Conservation (phyloP, 2,888 invertebrate species). For the Gortyna flavago region DNA sequence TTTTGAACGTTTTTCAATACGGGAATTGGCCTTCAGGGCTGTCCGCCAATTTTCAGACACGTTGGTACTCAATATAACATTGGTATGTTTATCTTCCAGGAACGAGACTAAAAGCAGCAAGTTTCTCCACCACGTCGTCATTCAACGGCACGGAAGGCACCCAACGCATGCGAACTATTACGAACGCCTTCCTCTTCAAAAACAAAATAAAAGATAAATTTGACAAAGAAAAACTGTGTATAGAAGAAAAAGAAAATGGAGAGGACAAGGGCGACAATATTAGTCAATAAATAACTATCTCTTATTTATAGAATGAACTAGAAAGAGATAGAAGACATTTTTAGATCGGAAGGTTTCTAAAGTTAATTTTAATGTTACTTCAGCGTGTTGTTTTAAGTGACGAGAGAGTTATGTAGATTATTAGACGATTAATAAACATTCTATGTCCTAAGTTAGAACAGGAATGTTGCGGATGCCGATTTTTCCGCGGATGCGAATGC, state of each 20-base stretch:
- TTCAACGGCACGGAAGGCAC: slow-evolving; percentile 70
- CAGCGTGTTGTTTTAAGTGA: background rate
- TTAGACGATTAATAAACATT: background rate
- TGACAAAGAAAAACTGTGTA: slow-evolving; percentile 69
- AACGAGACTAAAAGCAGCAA: slow-evolving; percentile 79
- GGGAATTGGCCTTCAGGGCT: too few relatives aligned
- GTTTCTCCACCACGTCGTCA: slow-evolving; percentile 75
- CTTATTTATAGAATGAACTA: background rate
- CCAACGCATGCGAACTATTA: slow-evolving; percentile 80
- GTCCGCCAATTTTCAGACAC: background rate
- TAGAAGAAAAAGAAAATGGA: slow-evolving; percentile 69
- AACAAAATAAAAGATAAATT: slow-evolving; percentile 74
- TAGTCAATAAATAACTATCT: slow-evolving; percentile 2
- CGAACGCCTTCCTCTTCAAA: slow-evolving; percentile 82
- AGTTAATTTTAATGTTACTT: background rate
- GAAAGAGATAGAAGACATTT: too few relatives aligned
- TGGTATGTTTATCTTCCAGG: slow-evolving; percentile 61
- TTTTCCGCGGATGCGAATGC: background rate
- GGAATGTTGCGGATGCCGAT: background rate
- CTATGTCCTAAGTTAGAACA: background rate
- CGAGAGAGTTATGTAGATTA: background rate
- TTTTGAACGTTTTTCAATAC: too few relatives aligned
- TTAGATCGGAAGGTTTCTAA: too few relatives aligned
- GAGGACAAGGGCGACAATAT: slow-evolving; percentile 58
- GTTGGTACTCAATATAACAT: background rate